Evolutionary conservation across 2,797 vertebrate species (phyloP), one percentile per base, ranked within the genome.

Genomic region (Hephaestus fuliginosus): DNA sequence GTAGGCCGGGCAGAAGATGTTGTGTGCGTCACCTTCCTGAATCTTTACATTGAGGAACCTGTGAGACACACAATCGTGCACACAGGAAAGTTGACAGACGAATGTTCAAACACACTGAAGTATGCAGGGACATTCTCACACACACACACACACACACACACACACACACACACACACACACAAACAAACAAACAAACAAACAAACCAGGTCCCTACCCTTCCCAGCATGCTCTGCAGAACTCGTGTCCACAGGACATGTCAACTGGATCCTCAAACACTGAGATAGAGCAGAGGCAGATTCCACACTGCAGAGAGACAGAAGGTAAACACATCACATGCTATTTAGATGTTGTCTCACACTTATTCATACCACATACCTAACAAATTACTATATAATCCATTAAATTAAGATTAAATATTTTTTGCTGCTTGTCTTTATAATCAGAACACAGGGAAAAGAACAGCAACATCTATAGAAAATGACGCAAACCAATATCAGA

Each of bases 21-120:
- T 99, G 93, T 99, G 98, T 64, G 98, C 98, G 86, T 99, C 98
- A 62, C 98, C 98, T 81, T 99, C 98, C 89, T 99, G 98, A 94
- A 99, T 99, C 95, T 99, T 99, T 83, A 99, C 91, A 91, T 99
- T 99, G 85, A 99, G 96, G 95, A 99, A 99, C 86, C 98, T 99
- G 90, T 91, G 81, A 82, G 7, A 78, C 11, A 57, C 25, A 51
- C 10, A 33, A 14, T 25, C 39, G 30, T 28, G 53, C 11, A 61
- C 12, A 66, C 8, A 48, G n/a, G 39, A 49, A 51, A 33, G 46
- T 1, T 17, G 1, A 39, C 57, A 5, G 14, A 30, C 13, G 28
- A 44, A 43, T 49, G 48, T 33, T 39, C n/a, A 56, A 55, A 39
- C 49, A 63, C 46, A 56, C 15, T 64, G 6, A 60, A n/a, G 13